Percentiles rank a stretch among this genome's conserved stretches.
Evolutionary conservation across 2,113 vertebrate genomes (phyloP).

Genomic region (Pseudois nayaur): DNA sequence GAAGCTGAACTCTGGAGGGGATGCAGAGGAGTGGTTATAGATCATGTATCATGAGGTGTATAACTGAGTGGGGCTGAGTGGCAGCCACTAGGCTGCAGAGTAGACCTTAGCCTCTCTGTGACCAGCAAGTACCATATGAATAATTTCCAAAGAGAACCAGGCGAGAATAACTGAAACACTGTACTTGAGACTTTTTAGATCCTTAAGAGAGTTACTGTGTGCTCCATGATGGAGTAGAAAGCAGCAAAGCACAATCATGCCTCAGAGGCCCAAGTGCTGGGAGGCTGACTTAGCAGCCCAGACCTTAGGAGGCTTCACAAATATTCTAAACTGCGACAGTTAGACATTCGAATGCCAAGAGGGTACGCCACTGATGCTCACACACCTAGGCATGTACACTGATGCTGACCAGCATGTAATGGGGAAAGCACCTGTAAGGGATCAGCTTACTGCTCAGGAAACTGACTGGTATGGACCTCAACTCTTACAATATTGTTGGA

Average conservation of each 20-base stretch:
- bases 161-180: background rate
- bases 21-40: background rate
- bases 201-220: background rate
- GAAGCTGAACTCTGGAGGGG: background rate
- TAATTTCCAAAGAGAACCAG: background rate
- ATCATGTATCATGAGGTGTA: too few relatives aligned
- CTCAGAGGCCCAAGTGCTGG: background rate
- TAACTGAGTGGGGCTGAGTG: background rate
- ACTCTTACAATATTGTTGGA: background rate
- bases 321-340: background rate
- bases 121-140: background rate
- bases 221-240: background rate
- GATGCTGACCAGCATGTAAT: background rate
- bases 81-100: rapidly evolving
- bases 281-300: background rate
- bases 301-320: background rate
- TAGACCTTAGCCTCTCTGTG: background rate
- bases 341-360: background rate
- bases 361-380: background rate
- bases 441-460: background rate
- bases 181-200: background rate
- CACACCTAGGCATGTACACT: background rate
- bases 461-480: background rate
- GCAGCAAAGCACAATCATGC: background rate
- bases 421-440: background rate